Evolutionary conservation across 1,140 invertebrate genomes (phyloP), one percentile per base, ranked within the genome.

Genomic region (Zaprionus camerounensis): DNA sequence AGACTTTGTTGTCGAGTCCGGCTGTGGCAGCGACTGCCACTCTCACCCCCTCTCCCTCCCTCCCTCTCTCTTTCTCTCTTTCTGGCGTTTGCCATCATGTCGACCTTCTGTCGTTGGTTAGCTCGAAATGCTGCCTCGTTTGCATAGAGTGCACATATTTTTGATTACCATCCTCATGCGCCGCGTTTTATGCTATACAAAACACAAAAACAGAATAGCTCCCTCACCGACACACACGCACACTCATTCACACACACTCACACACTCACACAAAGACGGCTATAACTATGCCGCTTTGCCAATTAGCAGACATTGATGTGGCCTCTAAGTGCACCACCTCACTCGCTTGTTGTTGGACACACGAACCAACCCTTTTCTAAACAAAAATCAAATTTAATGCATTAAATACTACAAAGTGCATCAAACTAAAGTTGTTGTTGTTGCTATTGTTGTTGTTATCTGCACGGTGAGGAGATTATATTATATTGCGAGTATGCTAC

Each of bases 101-200:
- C 38, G 56, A 71, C 53, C 58, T 57, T 62, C 76, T 68, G 66
- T 41, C 31, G 34, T n/a, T 31, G 57, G 59, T 49, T 61, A 51
- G 53, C 11, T 65, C 26, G 26, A 20, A 71, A 71, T 59, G 62
- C 56, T 38, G 77, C 26, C 68, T 76, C 69, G 74, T 76, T 76
- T 76, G 74, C 72, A 75, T 71, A 75, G 36, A 28, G 36, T 63
- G 38, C 71, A 64, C 55, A 58, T 71, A 63, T 64, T 67, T 69
- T 78, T 69, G 80, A 80, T 80, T 83, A 78, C 80, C 71, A 64
- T 82, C 38, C 66, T 17, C 71, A 44, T 73, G 65, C 59, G 41
- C 69, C 49, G 65, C 58, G 82, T 85, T 84, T 82, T 72, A 82
- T 85, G 82, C 82, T 57, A 81, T 64, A 85, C 78, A 67, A 72